Evolutionary conservation across 1,140 invertebrate species (phyloP).

Genomic region (Pectinophora gossypiella): DNA sequence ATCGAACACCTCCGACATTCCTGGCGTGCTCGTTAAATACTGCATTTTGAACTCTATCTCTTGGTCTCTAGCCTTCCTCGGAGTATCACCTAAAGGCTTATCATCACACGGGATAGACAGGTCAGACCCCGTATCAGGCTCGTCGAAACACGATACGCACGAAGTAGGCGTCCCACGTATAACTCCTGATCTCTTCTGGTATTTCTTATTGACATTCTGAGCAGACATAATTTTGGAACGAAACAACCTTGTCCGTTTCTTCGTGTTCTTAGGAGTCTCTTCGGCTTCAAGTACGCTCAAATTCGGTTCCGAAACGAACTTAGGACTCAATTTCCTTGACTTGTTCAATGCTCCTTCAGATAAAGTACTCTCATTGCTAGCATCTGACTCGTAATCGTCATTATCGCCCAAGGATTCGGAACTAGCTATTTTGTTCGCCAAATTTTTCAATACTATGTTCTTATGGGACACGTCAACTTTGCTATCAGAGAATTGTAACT

Average conservation of each 20-base stretch:
- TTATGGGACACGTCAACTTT: slow-evolving; percentile 62
- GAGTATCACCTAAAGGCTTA: slow-evolving; percentile 31
- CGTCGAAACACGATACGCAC: slow-evolving; percentile 60
- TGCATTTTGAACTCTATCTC: slow-evolving; percentile 50
- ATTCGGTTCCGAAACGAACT: slow-evolving; percentile 71
- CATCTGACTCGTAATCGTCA: slow-evolving; percentile 59
- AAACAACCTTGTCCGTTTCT: slow-evolving; percentile 58
- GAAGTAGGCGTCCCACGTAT: slow-evolving; percentile 51
- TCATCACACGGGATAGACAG: slow-evolving; percentile 16
- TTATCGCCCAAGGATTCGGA: slow-evolving; percentile 45
- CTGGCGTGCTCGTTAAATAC: slow-evolving; percentile 77
- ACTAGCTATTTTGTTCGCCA: slow-evolving; percentile 60
- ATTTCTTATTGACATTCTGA: slow-evolving; percentile 53
- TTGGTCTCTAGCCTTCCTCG: slow-evolving; percentile 37
- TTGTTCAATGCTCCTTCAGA: slow-evolving; percentile 58
- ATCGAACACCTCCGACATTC: slow-evolving; percentile 45
- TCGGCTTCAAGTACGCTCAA: slow-evolving; percentile 55
- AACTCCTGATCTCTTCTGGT: slow-evolving; percentile 43
- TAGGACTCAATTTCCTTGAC: slow-evolving; percentile 57
- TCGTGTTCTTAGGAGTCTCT: slow-evolving; percentile 59
- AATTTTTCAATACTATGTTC: slow-evolving; percentile 60
- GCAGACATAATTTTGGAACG: slow-evolving; percentile 51
- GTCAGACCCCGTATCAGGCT: slow-evolving; percentile 50
- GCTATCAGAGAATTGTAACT: slow-evolving; percentile 37
- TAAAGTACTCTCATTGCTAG: slow-evolving; percentile 56